Evolutionary conservation across 2,888 invertebrate species (phyloP), one percentile per base, ranked within the genome.

Genomic region (Cyaniris semiargus): DNA sequence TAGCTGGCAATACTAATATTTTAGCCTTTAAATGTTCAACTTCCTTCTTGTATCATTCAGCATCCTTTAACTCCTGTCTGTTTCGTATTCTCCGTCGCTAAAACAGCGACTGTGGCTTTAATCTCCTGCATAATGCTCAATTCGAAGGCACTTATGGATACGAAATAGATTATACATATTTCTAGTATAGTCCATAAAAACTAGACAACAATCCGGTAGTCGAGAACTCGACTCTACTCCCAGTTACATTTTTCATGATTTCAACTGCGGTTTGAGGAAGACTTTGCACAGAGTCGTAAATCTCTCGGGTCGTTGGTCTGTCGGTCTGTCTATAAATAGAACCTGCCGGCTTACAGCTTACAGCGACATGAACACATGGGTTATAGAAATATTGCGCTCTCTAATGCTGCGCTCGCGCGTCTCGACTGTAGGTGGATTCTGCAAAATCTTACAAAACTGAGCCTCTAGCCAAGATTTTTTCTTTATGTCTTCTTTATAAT

Each of bases 291-390:
- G 8, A 48, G 21, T 44, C 72, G 72, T 72, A 72, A 72, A 72
- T 72, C 72, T n/a, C 44, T 23, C 72, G 48, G 72, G 72, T 72
- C 72, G 72, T 72, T 72, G 72, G 72, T 72, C 72, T 72, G 31
- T 18, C 72, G 48, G 72, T 72, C 72, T 72, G 31, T 18, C 72
- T 72, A 72, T 72, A 72, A 72, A 72, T 72, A 72, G 72, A 72
- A 44, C 48, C 48, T 23, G 72, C 72, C 23, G 44, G 44, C 72
- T n/a, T n/a, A 27, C 27, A 27, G 44, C 72, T 44, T 48, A 48
- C 48, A 44, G 44, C 23, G 66, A 66, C 66, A 66, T 66, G 66
- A 66, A 31, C 66, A 66, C 66, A 66, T 66, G 66, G 66, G 66
- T 66, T 27, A 66, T 66, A 66, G 60, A 66, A 66, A 66, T 66